phyloP scores from a whole-genome alignment of 1,140 invertebrate genomes.

The Papilio dardanus region DNA sequence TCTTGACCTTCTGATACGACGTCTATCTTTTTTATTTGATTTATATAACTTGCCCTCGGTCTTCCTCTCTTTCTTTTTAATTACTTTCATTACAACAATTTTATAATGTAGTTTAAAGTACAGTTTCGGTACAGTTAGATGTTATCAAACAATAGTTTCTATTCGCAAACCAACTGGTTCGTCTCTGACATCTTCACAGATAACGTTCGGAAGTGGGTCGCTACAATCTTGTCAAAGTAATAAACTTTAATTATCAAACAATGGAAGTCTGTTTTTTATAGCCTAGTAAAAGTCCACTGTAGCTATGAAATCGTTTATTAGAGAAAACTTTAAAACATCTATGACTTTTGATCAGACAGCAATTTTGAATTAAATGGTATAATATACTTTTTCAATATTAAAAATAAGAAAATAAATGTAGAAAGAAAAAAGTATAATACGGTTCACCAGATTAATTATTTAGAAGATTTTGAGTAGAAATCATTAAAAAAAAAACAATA shows the following conservation, averaged over 20 bases:
- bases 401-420: too few relatives aligned
- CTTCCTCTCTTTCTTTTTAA: too few relatives aligned
- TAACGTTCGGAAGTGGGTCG: slow-evolving; percentile 15
- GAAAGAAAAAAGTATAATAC: too few relatives aligned
- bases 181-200: not conserved
- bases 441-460: too few relatives aligned
- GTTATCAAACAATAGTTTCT: not conserved
- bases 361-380: not conserved
- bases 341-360: not conserved
- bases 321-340: not conserved
- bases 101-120: not conserved
- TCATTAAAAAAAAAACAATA: too few relatives aligned
- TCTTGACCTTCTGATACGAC: too few relatives aligned
- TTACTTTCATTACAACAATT: not conserved
- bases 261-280: not conserved
- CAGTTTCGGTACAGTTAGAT: not conserved
- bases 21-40: too few relatives aligned
- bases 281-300: not conserved
- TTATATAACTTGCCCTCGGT: too few relatives aligned
- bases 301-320: not conserved
- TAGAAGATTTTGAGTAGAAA: too few relatives aligned
- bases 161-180: not conserved
- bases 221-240: slow-evolving; percentile 6
- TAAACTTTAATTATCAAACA: slow-evolving; percentile 18
- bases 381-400: too few relatives aligned